Conservation (phyloP, 2,797 vertebrate genomes). For the Picus viridis region DNA sequence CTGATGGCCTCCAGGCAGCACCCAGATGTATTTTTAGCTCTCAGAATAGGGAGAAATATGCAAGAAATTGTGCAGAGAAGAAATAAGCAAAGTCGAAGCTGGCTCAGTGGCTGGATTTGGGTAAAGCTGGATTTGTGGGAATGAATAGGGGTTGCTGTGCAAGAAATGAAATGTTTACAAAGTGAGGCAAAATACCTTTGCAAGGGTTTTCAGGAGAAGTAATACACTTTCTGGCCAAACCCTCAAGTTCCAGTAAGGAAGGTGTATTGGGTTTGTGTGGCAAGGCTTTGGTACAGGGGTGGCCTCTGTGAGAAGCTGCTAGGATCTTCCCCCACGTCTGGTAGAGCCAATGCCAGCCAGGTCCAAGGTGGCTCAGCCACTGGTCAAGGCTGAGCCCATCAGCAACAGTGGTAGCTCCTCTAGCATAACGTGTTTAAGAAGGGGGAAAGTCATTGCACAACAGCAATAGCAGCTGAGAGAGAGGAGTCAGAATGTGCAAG, state of each 20-base stretch:
- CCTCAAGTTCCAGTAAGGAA: neutral
- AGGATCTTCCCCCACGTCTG: too few relatives aligned
- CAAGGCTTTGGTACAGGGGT: neutral
- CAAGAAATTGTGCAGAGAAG: slow-evolving; percentile 32
- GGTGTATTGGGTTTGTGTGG: neutral
- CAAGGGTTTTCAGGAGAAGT: slow-evolving; percentile 14
- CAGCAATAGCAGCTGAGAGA: neutral
- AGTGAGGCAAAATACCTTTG: slow-evolving; percentile 20
- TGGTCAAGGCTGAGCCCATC: neutral
- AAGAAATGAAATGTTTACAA: slow-evolving; percentile 17
- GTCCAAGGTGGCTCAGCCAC: neutral
- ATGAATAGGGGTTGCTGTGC: neutral
- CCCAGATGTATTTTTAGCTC: slow-evolving; percentile 53
- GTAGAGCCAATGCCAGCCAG: neutral
- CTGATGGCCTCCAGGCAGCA: slow-evolving; percentile 31
- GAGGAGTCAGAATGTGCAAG: neutral
- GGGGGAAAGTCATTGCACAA: neutral
- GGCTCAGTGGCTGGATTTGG: neutral
- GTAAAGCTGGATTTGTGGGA: neutral
- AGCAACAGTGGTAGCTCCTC: neutral
- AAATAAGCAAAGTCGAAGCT: slow-evolving; percentile 32
- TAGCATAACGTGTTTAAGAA: neutral
- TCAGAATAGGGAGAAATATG: neutral
- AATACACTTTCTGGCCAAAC: neutral
- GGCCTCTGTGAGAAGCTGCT: too few relatives aligned